phyloP scores from a whole-genome alignment of 2,113 vertebrate genomes.

The Reinhardtius hippoglossoides region DNA sequence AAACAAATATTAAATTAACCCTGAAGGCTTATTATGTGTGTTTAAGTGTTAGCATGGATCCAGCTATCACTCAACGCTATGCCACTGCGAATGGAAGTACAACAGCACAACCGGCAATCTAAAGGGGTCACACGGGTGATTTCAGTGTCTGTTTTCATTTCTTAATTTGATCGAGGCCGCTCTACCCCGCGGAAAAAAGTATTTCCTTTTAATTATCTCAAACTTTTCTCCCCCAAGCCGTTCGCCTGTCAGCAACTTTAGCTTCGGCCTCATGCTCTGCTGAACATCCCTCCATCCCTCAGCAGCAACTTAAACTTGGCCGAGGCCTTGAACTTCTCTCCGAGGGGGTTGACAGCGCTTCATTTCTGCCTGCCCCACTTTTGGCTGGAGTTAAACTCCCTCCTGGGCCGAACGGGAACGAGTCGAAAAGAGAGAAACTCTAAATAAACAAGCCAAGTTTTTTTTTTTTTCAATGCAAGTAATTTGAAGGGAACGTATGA shows the following conservation, averaged over 20 bases:
- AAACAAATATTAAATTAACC: background rate
- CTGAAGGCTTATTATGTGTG: background rate
- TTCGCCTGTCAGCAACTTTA: constrained; percentile 73
- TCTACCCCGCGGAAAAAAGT: constrained; percentile 21
- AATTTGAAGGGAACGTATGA: background rate
- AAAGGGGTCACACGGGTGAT: constrained; percentile 1
- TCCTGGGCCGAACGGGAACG: constrained; percentile 47
- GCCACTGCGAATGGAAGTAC: background rate
- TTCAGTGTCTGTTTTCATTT: constrained; percentile 57
- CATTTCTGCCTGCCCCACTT: constrained; percentile 48
- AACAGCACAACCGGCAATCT: constrained; percentile 28
- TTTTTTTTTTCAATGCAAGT: constrained; percentile 7
- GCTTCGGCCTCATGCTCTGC: constrained; percentile 68
- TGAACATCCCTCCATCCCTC: constrained; percentile 65
- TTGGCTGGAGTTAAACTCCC: constrained; percentile 57
- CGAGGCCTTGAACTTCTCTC: constrained; percentile 64
- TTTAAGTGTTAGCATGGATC: constrained; percentile 4
- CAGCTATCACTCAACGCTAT: constrained; percentile 9
- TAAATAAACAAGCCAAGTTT: constrained; percentile 53
- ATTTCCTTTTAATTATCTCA: constrained; percentile 71
- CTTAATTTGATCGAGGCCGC: constrained; percentile 62
- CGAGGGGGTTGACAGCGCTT: constrained; percentile 67
- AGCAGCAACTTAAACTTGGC: constrained; percentile 53
- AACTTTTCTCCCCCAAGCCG: constrained; percentile 68
- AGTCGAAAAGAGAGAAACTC: constrained; percentile 41